Base-by-base conservation (phyloP, 2,888 invertebrate species). In the Meta bourneti region DNA sequence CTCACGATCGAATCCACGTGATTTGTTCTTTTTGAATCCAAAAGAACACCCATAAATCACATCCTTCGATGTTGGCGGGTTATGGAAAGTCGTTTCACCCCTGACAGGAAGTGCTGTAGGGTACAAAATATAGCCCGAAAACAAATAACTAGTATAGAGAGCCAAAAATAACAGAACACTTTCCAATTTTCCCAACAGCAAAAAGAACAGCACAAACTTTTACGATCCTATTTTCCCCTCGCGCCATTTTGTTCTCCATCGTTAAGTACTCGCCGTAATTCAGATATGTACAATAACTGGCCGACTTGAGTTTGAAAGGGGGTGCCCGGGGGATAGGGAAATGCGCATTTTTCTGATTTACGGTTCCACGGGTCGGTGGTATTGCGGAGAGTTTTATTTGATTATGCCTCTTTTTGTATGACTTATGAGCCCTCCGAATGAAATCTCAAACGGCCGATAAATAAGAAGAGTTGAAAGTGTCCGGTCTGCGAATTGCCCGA, bases 121-220 rank as follows among this genome's bases (percentile, higher is more conserved):
- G 52, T 79, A 86, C 78, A 78, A 86, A 70, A 70, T 86, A 86
- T 86, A 78, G 80, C 87, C 11, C 51, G n/a, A 87, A 87, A 87
- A 87, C 80, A 87, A 87, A 87, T 87, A 80, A 79, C 87, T 87
- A 69, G 80, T 87, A 87, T 72, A 80, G 48, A 71, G 52, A 19
- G n/a, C 49, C 16, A 52, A 69, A 51, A 77, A 77, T 86, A 86
- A 70, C 77, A 19, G 75, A 61, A 72, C 16, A 69, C 19, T 85
- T 72, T 85, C 77, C 85, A 77, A 85, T 77, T 85, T 85, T 69
- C 34, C 77, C 74, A 7, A 19, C 70, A 16, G 16, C 52, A 16
- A 54, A 16, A 69, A 85, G 77, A 52, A 49, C 69, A 77, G 77
- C 54, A 77, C 49, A 77, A 61, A 61, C 61, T 61, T 61, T 61